Conservation (phyloP, 2,113 vertebrate species). For the Herpailurus yagouaroundi region DNA sequence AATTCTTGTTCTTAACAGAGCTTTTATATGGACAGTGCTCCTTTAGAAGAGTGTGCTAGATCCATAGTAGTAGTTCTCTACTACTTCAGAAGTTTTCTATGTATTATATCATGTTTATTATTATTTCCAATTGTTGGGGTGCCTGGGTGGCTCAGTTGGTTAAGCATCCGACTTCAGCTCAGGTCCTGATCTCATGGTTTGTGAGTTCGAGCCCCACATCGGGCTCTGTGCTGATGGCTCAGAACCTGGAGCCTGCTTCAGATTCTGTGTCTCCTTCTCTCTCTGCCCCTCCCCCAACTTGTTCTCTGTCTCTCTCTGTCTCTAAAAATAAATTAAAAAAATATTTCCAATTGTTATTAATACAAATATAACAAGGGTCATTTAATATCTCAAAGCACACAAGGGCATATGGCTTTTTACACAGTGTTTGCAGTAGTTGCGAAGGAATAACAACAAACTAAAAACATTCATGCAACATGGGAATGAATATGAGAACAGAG, state of each 20-base stretch:
- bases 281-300: too few relatives aligned
- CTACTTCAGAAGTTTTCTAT: background rate
- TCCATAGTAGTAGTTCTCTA: background rate
- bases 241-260: too few relatives aligned
- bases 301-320: too few relatives aligned
- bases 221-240: too few relatives aligned
- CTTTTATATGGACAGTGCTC: background rate
- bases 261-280: too few relatives aligned
- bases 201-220: too few relatives aligned
- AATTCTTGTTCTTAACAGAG: background rate
- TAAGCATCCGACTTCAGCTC: too few relatives aligned
- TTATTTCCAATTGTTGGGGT: background rate
- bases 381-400: background rate
- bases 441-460: background rate
- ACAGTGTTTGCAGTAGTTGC: background rate
- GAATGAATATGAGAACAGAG: background rate
- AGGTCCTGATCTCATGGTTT: too few relatives aligned
- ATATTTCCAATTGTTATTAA: background rate
- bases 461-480: background rate
- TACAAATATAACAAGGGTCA: background rate
- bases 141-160: too few relatives aligned
- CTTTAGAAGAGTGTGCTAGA: background rate
- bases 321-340: too few relatives aligned
- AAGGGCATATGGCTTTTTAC: background rate
- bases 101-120: background rate